A percentile compares a stretch with the other conserved stretches of the same genome.
phyloP scores from a whole-genome alignment of 2,113 vertebrate genomes.

The Mesoclemmys tuberculata region DNA sequence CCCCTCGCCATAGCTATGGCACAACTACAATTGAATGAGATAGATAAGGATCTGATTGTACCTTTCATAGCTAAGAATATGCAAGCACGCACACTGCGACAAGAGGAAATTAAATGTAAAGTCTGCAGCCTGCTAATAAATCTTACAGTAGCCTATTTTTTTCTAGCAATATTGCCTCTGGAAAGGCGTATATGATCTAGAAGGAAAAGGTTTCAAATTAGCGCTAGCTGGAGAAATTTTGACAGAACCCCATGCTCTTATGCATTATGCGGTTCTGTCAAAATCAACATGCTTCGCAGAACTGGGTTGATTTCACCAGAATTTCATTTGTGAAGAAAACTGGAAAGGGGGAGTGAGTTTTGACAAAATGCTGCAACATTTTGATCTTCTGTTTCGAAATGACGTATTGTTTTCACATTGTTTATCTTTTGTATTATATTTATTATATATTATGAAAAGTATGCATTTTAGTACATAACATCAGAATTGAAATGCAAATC shows the following conservation, averaged over 20 bases:
- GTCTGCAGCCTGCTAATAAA: slow-evolving; percentile 64
- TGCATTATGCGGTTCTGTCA: slow-evolving; percentile 32
- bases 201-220: slow-evolving; percentile 43
- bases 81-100: slow-evolving; percentile 47
- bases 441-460: slow-evolving; percentile 9
- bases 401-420: slow-evolving; percentile 12
- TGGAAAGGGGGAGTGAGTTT: slow-evolving; percentile 15
- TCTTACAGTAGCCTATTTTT: slow-evolving; percentile 56
- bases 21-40: background rate
- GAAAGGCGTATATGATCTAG: slow-evolving; percentile 47
- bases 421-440: slow-evolving; percentile 34
- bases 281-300: slow-evolving; percentile 25
- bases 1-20: background rate
- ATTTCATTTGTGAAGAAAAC: background rate
- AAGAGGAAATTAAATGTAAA: slow-evolving; percentile 72
- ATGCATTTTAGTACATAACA: slow-evolving; percentile 10
- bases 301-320: slow-evolving; percentile 27
- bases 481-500: background rate
- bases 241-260: background rate
- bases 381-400: slow-evolving; percentile 40
- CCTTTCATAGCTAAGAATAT: slow-evolving; percentile 50
- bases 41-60: slow-evolving; percentile 64
- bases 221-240: slow-evolving; percentile 27
- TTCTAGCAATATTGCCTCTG: slow-evolving; percentile 70
- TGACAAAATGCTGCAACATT: background rate